Base-by-base conservation (phyloP, 2,797 vertebrate species). In the Furcifer pardalis region DNA sequence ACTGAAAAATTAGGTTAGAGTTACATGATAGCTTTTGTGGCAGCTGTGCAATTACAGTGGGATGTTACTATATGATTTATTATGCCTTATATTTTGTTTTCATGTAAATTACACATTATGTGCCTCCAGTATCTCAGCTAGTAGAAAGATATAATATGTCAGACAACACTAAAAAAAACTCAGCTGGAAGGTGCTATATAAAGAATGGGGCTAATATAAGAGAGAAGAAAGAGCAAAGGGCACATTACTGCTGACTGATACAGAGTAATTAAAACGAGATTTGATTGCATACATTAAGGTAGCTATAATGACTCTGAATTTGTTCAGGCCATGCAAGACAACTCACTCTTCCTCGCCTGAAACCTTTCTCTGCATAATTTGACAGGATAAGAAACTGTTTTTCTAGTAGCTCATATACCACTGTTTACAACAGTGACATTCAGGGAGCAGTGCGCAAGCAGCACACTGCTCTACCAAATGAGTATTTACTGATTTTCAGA, bases 191-290 rank as follows among this genome's bases (percentile, higher is more conserved):
- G 37, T 79, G 63, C 27, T 25, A 52, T 62, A 59, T 52, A 68
- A 49, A 84, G 46, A 49, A 13, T 49, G 62, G n/a, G 0, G 7
- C 62, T 37, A 56, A 63, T 77, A 42, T 5, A 42, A 59, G 42
- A 37, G 49, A 56, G 60, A 60, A 12, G 10, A 7, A 8, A 71
- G 46, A 52, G 46, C 59, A 35, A 77, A 37, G 65, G 77, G 30
- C 9, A 75, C 76, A 63, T 30, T 40, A n/a, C 66, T 73, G 71
- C 56, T 77, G 23, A 72, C 59, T 78, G 60, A 73, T 73, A 56
- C 46, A 79, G 44, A 44, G 30, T 65, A 79, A 76, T 86, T 86
- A 76, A 81, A 81, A 66, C 76, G n/a, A 82, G 37, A 72, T 78
- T 68, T 73, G 21, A 35, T 66, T 73, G 56, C 74, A 78, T 77